Conservation (phyloP, 2,888 invertebrate species). For the Cactoblastis cactorum region DNA sequence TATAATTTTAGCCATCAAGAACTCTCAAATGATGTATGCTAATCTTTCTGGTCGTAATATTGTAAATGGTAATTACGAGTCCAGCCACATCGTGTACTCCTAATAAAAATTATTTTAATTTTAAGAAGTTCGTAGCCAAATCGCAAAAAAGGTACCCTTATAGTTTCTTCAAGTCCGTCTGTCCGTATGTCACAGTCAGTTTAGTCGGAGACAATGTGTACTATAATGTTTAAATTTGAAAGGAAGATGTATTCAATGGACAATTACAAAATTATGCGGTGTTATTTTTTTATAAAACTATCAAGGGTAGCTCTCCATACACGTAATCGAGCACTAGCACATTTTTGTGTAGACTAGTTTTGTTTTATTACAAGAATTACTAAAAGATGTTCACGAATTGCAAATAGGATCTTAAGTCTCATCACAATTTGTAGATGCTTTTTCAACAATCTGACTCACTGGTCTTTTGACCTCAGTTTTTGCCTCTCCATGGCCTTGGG, state of each 20-base stretch:
- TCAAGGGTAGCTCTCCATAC: too few species aligned
- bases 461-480: slow-evolving; percentile 20
- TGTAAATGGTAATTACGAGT: too few species aligned
- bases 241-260: not conserved
- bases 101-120: too few species aligned
- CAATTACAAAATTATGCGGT: not conserved
- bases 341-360: not conserved
- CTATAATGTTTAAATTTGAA: not conserved
- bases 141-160: too few species aligned
- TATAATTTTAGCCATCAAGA: slow-evolving; percentile 3
- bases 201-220: too few species aligned
- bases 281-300: not conserved
- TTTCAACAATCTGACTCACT: slow-evolving; percentile 3
- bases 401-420: slow-evolving; percentile 5
- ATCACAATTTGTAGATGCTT: slow-evolving; percentile 4
- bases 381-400: not conserved
- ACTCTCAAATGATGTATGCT: not conserved
- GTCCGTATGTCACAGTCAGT: too few species aligned
- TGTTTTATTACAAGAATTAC: not conserved
- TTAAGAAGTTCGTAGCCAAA: too few species aligned
- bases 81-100: too few species aligned
- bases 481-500: slow-evolving; percentile 20
- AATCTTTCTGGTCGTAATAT: too few species aligned
- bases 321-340: too few species aligned
- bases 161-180: too few species aligned